phyloP scores from a whole-genome alignment of 92 coral and sea anemone species.

The Chrysogorgia sp. region DNA sequence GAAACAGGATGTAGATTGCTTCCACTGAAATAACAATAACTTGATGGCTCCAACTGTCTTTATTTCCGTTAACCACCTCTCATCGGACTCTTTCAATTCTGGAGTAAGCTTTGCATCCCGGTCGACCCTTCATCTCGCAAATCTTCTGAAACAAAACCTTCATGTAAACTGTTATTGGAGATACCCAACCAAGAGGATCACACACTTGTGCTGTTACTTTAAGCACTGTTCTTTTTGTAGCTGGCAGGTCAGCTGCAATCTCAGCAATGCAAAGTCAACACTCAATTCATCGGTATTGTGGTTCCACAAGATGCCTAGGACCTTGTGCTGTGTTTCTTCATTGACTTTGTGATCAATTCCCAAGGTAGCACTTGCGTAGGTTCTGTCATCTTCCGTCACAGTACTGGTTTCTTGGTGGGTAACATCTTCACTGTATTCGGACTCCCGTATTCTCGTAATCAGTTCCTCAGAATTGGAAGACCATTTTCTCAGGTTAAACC shows the following conservation, averaged over 20 bases:
- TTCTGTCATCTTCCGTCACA: neutral
- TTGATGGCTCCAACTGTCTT: neutral
- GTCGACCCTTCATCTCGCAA: too few species aligned
- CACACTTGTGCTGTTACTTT: slow-evolving; percentile 63
- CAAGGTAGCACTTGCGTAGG: slow-evolving; percentile 48
- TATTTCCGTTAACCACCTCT: slow-evolving; percentile 9
- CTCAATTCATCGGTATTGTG: slow-evolving; percentile 50
- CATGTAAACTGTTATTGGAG: slow-evolving; percentile 49
- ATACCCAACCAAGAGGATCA: slow-evolving; percentile 61
- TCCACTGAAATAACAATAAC: slow-evolving; percentile 46
- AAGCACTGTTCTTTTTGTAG: slow-evolving; percentile 51
- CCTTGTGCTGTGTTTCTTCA: slow-evolving; percentile 34
- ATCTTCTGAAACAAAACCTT: slow-evolving; percentile 58
- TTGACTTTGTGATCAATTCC: slow-evolving; percentile 12
- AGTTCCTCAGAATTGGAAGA: slow-evolving; percentile 33
- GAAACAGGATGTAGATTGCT: neutral
- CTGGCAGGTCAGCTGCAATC: slow-evolving; percentile 5
- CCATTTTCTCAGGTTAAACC: slow-evolving; percentile 54
- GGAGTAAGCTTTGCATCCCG: too few species aligned
- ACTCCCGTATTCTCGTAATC: slow-evolving; percentile 4
- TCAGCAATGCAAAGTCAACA: slow-evolving; percentile 46
- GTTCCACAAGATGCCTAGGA: slow-evolving; percentile 61
- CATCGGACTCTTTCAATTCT: too few species aligned
- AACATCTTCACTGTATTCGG: neutral
- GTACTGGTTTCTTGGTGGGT: neutral